A percentile compares a stretch with the other conserved stretches of the same genome.
These are phyloP conservation scores for Apoda limacodes DNA, from an alignment of 2,888 invertebrate species.

Conservation along the genomic window DNA sequence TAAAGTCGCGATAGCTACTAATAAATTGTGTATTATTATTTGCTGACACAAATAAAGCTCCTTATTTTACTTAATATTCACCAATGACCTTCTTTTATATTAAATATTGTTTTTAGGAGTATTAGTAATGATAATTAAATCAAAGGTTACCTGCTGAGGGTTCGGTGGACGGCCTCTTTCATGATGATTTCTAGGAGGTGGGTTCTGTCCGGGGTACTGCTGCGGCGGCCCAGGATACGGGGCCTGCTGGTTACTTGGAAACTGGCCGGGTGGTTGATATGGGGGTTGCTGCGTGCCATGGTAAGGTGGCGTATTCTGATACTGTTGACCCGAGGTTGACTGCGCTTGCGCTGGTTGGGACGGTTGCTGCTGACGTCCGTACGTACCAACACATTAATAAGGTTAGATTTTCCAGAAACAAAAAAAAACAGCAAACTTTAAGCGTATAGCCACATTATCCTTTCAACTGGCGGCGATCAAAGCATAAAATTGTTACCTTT, in stretches of 20 bases:
- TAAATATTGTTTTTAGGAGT: no score
- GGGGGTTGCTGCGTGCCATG: conserved; percentile 69
- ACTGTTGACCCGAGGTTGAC: conserved; percentile 62
- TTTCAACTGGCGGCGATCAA: conserved; percentile 51
- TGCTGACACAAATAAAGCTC: no score
- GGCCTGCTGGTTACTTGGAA: conserved; percentile 57
- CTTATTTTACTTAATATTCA: no score
- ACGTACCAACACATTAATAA: conserved; percentile 71
- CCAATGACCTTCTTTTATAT: no score
- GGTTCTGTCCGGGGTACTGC: conserved; percentile 43
- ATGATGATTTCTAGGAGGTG: conserved; percentile 64
- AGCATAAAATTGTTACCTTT: conserved; percentile 64
- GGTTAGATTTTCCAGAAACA: conserved; percentile 68
- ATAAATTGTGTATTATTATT: no score
- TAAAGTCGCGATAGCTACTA: no score
- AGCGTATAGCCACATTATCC: conserved; percentile 56
- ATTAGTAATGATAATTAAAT: no score
- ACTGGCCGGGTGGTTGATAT: conserved; percentile 62
- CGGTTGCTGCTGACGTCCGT: conserved; percentile 71
- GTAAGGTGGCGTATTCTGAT: conserved; percentile 66
- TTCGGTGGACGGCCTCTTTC: conserved; percentile 65
- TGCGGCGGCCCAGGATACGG: conserved; percentile 50
- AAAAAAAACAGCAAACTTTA: conserved; percentile 63
- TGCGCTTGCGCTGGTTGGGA: conserved; percentile 67
- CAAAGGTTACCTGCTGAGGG: conserved; percentile 54